Evolutionary conservation across 2,113 vertebrate genomes (phyloP).

Genomic region (Podarcis cretensis): DNA sequence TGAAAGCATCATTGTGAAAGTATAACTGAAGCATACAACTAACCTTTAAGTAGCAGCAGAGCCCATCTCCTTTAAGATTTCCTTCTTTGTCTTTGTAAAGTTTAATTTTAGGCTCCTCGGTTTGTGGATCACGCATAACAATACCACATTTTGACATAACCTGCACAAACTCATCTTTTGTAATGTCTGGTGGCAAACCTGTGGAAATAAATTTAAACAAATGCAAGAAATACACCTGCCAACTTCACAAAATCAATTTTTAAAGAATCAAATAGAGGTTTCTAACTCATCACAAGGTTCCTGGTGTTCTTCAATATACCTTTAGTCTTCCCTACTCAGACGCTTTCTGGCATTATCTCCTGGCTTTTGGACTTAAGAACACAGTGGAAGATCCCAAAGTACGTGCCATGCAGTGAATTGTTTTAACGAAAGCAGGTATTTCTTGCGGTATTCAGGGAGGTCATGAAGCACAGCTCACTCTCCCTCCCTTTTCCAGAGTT

Average conservation of each 20-base stretch:
- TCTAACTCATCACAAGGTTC: not conserved
- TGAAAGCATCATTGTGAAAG: not conserved
- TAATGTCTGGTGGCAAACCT: slow-evolving; percentile 95
- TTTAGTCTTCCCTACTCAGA: not conserved
- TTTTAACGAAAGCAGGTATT: not conserved
- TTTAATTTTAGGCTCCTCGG: slow-evolving; percentile 95
- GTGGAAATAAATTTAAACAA: slow-evolving; percentile 34
- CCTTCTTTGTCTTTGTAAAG: slow-evolving; percentile 95
- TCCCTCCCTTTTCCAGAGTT: not conserved
- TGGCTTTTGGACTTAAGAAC: not conserved
- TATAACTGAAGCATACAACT: slow-evolving; percentile 45
- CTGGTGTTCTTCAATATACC: not conserved
- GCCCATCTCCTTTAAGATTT: slow-evolving; percentile 95
- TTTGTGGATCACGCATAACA: slow-evolving; percentile 92
- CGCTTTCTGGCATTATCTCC: not conserved
- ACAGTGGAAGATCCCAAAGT: not conserved
- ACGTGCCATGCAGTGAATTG: not conserved
- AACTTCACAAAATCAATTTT: not conserved
- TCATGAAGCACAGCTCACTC: not conserved
- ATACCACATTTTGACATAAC: slow-evolving; percentile 96
- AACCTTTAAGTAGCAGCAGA: slow-evolving; percentile 98
- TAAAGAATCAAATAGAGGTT: not conserved
- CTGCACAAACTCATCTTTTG: slow-evolving; percentile 89
- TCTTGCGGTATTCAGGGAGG: not conserved
- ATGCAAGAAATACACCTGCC: not conserved